Evolutionary conservation across 2,113 vertebrate species (phyloP), one percentile per base, ranked within the genome.

Genomic region (Eolophus roseicapilla): DNA sequence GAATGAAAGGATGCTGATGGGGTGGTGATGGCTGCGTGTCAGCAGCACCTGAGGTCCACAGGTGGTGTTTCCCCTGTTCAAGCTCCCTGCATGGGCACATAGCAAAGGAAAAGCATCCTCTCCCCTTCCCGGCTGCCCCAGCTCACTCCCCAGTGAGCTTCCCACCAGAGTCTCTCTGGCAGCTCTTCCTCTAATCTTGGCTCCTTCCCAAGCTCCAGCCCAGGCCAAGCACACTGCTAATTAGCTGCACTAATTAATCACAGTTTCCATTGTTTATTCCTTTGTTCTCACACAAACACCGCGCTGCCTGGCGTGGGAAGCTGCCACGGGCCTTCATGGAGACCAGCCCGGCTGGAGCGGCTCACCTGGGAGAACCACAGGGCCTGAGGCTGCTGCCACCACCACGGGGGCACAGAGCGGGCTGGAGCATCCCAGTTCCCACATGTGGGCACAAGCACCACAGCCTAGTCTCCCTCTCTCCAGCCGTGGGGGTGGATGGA

Each of bases 361-460:
- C 73, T 60, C 53, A 37, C 15, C 57, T 80, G 1, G 2, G 53
- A 28, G 13, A 37, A 74, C 0, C 21, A 59, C 33, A 59, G 57
- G 33, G 57, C 33, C 68, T 29, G 69, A 43, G 31, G 68, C 37
- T 55, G 57, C 70, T 85, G 73, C 57, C 60, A 52, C 17, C 13
- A 3, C 70, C 5, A 0, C 0, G 0, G 37, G 29, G 65, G 6
- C 59, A 60, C 1, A 0, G 62, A 59, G 39, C 0, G 0, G 28
- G 46, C 37, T 62, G 65, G 59, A 50, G 70, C 31, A 28, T 10
- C 44, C 50, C 50, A 2, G 1, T 50, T 64, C 29, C 47, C 55
- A 78, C 37, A 46, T 41, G 60, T n/a, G 49, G 68, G 64, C 70
- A 35, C 37, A 28, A 55, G 57, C 70, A 49, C 25, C 75, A 46